phyloP scores from a whole-genome alignment of 2,113 vertebrate genomes.

The Muscicapa adusta region DNA sequence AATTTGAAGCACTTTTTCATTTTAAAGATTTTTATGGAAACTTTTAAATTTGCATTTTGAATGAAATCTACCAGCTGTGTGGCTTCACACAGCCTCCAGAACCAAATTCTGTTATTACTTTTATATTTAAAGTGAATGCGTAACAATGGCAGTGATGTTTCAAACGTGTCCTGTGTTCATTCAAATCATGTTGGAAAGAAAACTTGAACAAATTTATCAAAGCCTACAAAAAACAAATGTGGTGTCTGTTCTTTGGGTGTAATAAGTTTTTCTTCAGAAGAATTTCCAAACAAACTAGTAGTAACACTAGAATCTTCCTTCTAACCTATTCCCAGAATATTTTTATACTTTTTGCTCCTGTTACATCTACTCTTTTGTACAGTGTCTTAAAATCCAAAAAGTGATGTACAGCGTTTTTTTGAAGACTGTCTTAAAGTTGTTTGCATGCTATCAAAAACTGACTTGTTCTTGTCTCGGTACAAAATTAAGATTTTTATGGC shows the following conservation, averaged over 20 bases:
- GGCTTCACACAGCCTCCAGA: background rate
- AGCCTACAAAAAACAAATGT: background rate
- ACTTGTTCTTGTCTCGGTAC: background rate
- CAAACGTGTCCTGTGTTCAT: background rate
- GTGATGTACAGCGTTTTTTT: accelerated
- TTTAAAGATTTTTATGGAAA: background rate
- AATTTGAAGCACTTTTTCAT: background rate
- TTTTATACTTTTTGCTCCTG: background rate
- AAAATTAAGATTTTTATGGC: background rate
- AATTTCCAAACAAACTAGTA: background rate
- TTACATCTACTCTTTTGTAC: background rate
- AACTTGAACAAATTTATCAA: background rate
- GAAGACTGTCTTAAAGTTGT: background rate
- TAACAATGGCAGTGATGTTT: background rate
- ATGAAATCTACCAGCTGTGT: background rate
- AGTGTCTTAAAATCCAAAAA: background rate
- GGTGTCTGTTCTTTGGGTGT: background rate
- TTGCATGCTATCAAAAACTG: background rate
- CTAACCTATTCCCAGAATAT: background rate
- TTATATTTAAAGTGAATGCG: background rate
- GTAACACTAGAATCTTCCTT: background rate
- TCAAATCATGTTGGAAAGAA: background rate
- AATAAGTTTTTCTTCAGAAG: background rate
- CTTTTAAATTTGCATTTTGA: background rate
- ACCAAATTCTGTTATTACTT: background rate